Conservation (phyloP, 2,888 invertebrate species). For the Scaptodrosophila latifasciaeformis region DNA sequence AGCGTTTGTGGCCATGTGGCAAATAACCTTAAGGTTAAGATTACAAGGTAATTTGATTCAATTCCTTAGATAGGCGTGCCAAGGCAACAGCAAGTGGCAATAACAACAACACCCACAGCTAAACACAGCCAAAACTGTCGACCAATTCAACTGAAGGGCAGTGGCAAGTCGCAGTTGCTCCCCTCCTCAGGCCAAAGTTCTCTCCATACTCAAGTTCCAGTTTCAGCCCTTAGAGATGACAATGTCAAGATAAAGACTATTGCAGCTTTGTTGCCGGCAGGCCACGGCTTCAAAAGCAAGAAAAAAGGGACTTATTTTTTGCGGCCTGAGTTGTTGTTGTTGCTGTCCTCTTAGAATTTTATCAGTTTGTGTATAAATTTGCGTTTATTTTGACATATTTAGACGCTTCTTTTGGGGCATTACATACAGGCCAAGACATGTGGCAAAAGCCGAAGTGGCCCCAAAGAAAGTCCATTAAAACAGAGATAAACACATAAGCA, state of each 20-base stretch:
- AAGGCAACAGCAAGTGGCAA: conserved; percentile 43
- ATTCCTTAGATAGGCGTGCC: conserved; percentile 73
- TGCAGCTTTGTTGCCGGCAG: conserved; percentile 39
- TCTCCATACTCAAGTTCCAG: conserved; percentile 38
- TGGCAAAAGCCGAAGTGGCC: conserved; percentile 14
- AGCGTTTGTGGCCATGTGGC: conserved; percentile 44
- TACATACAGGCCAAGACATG: not conserved
- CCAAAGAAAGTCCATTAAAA: conserved; percentile 51
- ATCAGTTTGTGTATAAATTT: conserved; percentile 66
- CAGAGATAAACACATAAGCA: conserved; percentile 27
- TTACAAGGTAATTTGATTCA: conserved; percentile 76
- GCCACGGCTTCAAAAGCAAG: too few species aligned
- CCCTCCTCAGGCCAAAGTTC: too few species aligned
- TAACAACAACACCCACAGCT: conserved; percentile 11
- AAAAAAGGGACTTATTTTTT: conserved; percentile 2
- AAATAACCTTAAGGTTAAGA: conserved; percentile 75
- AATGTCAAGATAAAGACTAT: conserved; percentile 53
- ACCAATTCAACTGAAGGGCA: conserved; percentile 48
- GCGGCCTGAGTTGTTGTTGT: not conserved
- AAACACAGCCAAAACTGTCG: conserved; percentile 14
- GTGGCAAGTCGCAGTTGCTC: conserved; percentile 49
- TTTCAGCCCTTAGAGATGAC: conserved; percentile 41
- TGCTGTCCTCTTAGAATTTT: conserved; percentile 29
- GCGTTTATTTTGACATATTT: conserved; percentile 66
- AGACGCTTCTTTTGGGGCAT: conserved; percentile 41